Conservation (phyloP, 2,113 vertebrate species). For the Nibea albiflora region DNA sequence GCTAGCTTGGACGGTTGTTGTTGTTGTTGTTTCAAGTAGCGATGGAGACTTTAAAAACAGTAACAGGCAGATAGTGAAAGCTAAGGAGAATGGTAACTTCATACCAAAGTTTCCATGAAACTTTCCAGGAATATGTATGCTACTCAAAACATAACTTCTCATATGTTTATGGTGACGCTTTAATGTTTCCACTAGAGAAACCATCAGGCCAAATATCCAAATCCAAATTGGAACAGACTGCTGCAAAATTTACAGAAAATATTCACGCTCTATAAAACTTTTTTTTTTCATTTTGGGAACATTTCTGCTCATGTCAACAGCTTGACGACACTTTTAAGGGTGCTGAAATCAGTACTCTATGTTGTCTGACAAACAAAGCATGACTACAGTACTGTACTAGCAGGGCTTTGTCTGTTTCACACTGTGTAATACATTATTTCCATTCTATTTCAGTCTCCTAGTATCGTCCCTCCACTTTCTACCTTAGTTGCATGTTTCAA, state of each 20-base stretch:
- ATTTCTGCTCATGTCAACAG: neutral
- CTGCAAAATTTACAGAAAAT: neutral
- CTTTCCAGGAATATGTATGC: too few species aligned
- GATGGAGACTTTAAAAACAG: too few species aligned
- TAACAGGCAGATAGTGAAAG: too few species aligned
- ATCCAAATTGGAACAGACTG: too few species aligned
- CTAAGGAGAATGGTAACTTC: too few species aligned
- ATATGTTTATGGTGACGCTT: slow-evolving; percentile 3
- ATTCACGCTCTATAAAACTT: neutral
- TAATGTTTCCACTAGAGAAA: neutral
- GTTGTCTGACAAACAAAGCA: neutral
- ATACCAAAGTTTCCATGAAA: too few species aligned
- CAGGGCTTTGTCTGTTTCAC: neutral
- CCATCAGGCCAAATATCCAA: neutral
- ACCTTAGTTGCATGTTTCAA: neutral
- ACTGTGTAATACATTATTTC: neutral
- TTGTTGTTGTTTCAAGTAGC: too few species aligned
- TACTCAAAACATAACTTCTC: neutral
- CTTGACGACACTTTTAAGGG: too few species aligned
- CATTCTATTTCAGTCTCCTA: neutral
- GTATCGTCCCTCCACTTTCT: neutral
- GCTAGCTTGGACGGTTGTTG: too few species aligned
- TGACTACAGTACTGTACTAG: neutral
- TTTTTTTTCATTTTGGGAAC: neutral
- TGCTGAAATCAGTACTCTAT: neutral